Evolutionary conservation across 2,113 vertebrate genomes (phyloP), one percentile per base, ranked within the genome.

Genomic region (Lota lota): DNA sequence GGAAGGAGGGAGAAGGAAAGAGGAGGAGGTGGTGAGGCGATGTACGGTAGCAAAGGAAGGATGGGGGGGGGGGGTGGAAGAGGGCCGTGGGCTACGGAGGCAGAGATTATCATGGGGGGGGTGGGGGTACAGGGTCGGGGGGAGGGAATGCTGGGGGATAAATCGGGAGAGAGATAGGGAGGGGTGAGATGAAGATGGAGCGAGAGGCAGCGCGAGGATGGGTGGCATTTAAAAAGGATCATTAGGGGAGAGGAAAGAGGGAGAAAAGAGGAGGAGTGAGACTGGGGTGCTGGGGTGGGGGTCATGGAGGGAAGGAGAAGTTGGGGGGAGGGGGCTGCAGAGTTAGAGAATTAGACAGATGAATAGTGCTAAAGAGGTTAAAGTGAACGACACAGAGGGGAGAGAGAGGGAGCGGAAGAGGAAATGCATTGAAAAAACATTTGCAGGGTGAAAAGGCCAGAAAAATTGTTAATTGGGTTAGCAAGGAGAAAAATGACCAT

Each of bases 171-270:
- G 61, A 59, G 59, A n/a, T 28, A 63, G 21, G 22, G 56, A 50
- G 61, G 66, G 60, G 71, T 67, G 69, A 70, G 80, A 21, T 66
- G 75, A 76, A 62, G 79, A 74, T 47, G 40, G 40, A 47, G 40
- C 7, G 40, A 47, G 40, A 47, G 40, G 7, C 12, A 7, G 40
- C 7, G 3, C 10, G 40, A 11, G 40, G 40, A 7, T 7, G 40
- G 36, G 40, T 47, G 40, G 40, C 40, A 47, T 47, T 47, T 47
- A 14, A 14, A 47, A 47, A 47, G 40, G 8, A 7, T 47, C 40
- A 14, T 47, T 47, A 47, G 40, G 10, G 22, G 64, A 63, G 1
- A 61, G 62, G 62, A 47, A 11, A 7, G 40, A 47, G 40, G 12
- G 40, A 47, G 8, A 11, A 47, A 47, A 10, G 40, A 47, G 8